Conservation (phyloP, 2,113 vertebrate species). For the Corydoras sp. region DNA sequence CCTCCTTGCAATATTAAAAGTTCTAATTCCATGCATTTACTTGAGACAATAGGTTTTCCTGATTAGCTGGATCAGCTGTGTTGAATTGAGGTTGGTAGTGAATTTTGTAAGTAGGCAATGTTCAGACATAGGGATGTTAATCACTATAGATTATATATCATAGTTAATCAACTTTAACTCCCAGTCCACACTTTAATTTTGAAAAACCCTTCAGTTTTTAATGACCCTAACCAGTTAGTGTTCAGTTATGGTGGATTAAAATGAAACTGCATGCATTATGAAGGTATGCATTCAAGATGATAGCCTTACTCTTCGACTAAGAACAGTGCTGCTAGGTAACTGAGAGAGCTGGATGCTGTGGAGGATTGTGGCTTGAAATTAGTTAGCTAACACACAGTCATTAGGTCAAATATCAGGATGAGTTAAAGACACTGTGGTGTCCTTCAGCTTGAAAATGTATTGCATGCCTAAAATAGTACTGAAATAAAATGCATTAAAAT, state of each 20-base stretch:
- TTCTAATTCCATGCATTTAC: neutral
- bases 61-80: neutral
- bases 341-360: neutral
- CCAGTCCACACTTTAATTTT: neutral
- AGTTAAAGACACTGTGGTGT: neutral
- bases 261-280: neutral
- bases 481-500: no score
- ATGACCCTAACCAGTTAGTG: no score
- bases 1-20: no score
- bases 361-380: neutral
- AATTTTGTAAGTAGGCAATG: neutral
- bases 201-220: no score
- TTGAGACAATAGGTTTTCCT: neutral
- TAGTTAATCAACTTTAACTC: neutral
- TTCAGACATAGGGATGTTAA: neutral
- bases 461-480: no score
- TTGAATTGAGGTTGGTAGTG: neutral
- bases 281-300: neutral
- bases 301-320: neutral
- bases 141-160: neutral
- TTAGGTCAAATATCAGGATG: neutral
- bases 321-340: neutral
- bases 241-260: no score
- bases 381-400: neutral
- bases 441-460: no score